A percentile compares a stretch with the other conserved stretches of the same genome.
phyloP scores from a whole-genome alignment of 2,888 invertebrate species.

The Chalcis sispes region DNA sequence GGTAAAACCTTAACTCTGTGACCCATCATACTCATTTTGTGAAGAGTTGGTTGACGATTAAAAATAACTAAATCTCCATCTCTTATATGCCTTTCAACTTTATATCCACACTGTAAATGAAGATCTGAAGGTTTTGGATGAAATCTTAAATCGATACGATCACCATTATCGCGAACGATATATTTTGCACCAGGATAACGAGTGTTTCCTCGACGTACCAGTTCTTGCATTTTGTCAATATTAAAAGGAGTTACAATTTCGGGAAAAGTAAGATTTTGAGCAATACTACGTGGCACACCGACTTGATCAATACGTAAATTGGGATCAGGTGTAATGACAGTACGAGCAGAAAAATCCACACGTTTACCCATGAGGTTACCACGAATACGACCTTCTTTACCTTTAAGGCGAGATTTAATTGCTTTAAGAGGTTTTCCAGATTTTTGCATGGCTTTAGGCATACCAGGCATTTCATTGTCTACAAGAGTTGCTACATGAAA shows the following conservation, averaged over 20 bases:
- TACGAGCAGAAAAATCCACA: constrained; percentile 99
- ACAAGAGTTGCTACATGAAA: constrained; percentile 98
- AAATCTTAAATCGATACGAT: constrained; percentile 97
- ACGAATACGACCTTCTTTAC: constrained; percentile 98
- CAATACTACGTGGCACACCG: constrained; percentile 98
- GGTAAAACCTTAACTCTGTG: constrained; percentile 97
- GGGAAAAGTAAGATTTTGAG: constrained; percentile 99
- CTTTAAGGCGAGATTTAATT: constrained; percentile 95
- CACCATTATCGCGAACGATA: constrained; percentile 98
- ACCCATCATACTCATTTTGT: constrained; percentile 99
- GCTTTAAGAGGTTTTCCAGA: constrained; percentile 99
- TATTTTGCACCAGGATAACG: constrained; percentile 99
- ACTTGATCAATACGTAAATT: constrained; percentile 97
- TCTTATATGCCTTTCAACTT: constrained; percentile 96
- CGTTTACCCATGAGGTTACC: constrained; percentile 99
- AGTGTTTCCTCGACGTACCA: constrained; percentile 97
- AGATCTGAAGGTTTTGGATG: constrained; percentile 98
- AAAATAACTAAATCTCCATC: constrained; percentile 99
- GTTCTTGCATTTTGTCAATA: constrained; percentile 94
- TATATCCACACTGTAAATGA: constrained; percentile 95
- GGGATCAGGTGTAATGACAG: constrained; percentile 98
- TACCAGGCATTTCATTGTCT: constrained; percentile 99
- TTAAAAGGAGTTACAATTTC: constrained; percentile 99
- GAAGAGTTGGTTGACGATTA: constrained; percentile 99
- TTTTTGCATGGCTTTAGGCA: constrained; percentile 99